phyloP scores from a whole-genome alignment of 2,888 invertebrate species.

The Gibbula magus region DNA sequence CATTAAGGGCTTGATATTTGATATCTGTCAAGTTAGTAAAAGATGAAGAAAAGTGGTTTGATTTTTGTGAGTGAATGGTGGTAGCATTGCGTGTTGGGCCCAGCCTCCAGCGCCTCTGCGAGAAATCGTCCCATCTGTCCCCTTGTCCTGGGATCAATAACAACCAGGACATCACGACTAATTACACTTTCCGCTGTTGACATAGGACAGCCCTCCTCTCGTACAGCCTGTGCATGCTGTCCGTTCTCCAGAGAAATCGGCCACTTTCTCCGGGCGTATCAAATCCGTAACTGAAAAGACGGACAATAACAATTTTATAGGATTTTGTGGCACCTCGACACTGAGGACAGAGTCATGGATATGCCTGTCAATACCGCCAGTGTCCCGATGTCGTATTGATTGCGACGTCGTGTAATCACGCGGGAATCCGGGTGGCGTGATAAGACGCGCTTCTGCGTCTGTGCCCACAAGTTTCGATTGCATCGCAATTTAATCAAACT shows the following conservation, averaged over 20 bases:
- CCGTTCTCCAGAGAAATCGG: constrained; percentile 22
- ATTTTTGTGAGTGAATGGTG: neutral
- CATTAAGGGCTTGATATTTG: constrained; percentile 15
- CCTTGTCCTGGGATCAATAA: constrained; percentile 15
- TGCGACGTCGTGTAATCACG: constrained; percentile 22
- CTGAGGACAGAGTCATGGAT: constrained; percentile 24
- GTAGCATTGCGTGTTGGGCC: neutral
- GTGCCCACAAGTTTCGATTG: constrained; percentile 20
- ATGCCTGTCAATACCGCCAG: constrained; percentile 19
- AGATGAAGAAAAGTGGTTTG: neutral
- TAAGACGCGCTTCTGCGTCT: constrained; percentile 17
- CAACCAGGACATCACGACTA: constrained; percentile 23
- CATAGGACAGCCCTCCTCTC: constrained; percentile 15
- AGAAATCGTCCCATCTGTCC: constrained; percentile 21
- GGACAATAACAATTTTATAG: constrained; percentile 23
- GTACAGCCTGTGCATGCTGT: neutral
- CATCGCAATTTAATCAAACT: constrained; percentile 24
- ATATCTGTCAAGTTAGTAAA: constrained; percentile 14
- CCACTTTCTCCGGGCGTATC: constrained; percentile 22
- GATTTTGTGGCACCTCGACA: constrained; percentile 21
- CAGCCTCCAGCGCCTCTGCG: neutral
- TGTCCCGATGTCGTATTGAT: constrained; percentile 20
- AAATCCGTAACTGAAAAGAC: constrained; percentile 24
- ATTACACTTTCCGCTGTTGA: constrained; percentile 23
- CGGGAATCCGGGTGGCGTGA: constrained; percentile 21